A percentile compares a stretch with the other conserved stretches of the same genome.
These are phyloP conservation scores for Diarsia brunnea DNA, from an alignment of 2,888 invertebrate genomes.

Conservation along the genomic window DNA sequence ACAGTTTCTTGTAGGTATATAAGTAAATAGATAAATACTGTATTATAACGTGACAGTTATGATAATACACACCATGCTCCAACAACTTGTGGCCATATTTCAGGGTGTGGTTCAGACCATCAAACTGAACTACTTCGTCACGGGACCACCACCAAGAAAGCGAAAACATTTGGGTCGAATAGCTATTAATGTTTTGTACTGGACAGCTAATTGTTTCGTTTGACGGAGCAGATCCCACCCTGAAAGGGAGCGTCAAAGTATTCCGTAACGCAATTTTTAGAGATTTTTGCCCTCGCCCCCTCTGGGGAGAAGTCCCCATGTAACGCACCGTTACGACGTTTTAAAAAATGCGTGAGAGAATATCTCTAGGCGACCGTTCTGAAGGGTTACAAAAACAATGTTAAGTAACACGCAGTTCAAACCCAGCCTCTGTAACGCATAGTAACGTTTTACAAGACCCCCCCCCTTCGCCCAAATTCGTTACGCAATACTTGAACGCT, in stretches of 20 bases:
- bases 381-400: too few species aligned
- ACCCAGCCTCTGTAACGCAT: too few species aligned
- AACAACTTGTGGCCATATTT: neutral
- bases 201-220: neutral
- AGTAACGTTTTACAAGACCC: too few species aligned
- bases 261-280: too few species aligned
- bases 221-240: neutral
- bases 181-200: neutral
- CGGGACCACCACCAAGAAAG: neutral
- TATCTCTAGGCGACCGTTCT: too few species aligned
- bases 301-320: too few species aligned
- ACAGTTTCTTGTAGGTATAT: conserved; percentile 14
- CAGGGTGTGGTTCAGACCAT: neutral
- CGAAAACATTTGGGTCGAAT: neutral
- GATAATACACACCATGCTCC: neutral
- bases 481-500: too few species aligned
- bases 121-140: neutral
- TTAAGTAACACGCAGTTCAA: too few species aligned
- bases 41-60: neutral
- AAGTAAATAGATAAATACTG: neutral
- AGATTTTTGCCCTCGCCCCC: too few species aligned
- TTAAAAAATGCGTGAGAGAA: too few species aligned
- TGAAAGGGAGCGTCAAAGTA: neutral
- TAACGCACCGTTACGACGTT: too few species aligned
- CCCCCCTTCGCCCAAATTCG: too few species aligned